Conservation (phyloP, 1,140 invertebrate genomes). For the Pogonus chalceus region DNA sequence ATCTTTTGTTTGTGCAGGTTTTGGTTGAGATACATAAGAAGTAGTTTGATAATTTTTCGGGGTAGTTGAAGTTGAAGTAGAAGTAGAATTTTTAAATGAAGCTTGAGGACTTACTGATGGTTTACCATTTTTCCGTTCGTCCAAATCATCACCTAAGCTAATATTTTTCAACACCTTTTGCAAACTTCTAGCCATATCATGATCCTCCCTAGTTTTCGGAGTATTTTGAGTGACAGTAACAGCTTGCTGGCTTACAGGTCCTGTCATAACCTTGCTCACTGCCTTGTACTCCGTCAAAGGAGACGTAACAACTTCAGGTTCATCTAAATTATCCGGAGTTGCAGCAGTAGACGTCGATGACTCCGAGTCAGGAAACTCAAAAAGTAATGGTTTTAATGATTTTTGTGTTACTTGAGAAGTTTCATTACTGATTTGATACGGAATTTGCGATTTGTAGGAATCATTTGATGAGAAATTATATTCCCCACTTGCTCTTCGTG, state of each 20-base stretch:
- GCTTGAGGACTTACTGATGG: not conserved
- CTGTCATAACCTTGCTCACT: conserved; percentile 52
- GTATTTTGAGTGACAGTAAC: conserved; percentile 43
- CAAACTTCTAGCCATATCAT: conserved; percentile 40
- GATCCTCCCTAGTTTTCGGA: conserved; percentile 34
- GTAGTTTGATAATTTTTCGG: not conserved
- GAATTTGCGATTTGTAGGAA: too few relatives aligned
- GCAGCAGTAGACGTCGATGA: not conserved
- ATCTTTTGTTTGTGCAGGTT: not conserved
- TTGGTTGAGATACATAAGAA: not conserved
- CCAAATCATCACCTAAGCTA: conserved; percentile 22
- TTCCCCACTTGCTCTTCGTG: too few relatives aligned
- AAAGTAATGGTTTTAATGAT: not conserved
- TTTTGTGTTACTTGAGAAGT: too few relatives aligned
- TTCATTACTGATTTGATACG: too few relatives aligned
- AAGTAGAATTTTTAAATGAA: not conserved
- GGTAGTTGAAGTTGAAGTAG: not conserved
- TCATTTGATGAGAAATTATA: too few relatives aligned
- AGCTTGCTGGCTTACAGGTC: conserved; percentile 49
- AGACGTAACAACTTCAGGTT: not conserved
- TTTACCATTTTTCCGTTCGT: not conserved
- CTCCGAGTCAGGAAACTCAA: not conserved
- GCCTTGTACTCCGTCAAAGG: conserved; percentile 42
- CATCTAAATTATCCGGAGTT: not conserved
- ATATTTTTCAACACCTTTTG: conserved; percentile 39